These are phyloP conservation scores for Neoscelio sp. DNA, from an alignment of 2,888 invertebrate species.

Conservation along the genomic window DNA sequence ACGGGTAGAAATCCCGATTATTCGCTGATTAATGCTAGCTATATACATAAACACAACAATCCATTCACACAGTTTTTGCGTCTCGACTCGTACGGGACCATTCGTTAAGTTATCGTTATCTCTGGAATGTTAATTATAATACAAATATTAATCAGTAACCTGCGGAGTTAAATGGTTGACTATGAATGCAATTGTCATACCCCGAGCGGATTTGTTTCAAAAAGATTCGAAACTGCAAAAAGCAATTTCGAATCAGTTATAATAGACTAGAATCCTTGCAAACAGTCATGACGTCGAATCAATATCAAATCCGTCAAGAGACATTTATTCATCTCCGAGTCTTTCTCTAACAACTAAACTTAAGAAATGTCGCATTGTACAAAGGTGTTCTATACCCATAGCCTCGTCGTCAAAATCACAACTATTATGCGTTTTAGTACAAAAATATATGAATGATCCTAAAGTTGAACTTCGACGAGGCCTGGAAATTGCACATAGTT, in stretches of 20 bases:
- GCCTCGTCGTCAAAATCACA: too few relatives aligned
- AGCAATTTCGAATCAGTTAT: constrained; percentile 16
- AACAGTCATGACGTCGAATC: constrained; percentile 22
- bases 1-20: constrained; percentile 74
- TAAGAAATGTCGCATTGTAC: constrained; percentile 50
- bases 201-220: constrained; percentile 28
- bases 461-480: neutral
- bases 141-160: constrained; percentile 49
- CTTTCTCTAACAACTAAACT: constrained; percentile 49
- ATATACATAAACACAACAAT: constrained; percentile 67
- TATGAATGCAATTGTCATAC: constrained; percentile 45
- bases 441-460: too few relatives aligned
- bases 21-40: constrained; percentile 67
- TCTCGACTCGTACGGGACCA: constrained; percentile 32
- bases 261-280: constrained; percentile 52
- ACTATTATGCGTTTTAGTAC: too few relatives aligned
- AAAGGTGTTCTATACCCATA: too few relatives aligned
- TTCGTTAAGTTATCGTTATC: constrained; percentile 59
- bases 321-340: constrained; percentile 38
- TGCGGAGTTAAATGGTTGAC: constrained; percentile 51
- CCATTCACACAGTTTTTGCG: constrained; percentile 62
- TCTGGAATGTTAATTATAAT: constrained; percentile 74
- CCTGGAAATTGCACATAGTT: constrained; percentile 5
- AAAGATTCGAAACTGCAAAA: too few relatives aligned
- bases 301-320: constrained; percentile 27